These are phyloP conservation scores for Pollenia labialis DNA, from an alignment of 2,888 invertebrate species.

Conservation along the genomic window DNA sequence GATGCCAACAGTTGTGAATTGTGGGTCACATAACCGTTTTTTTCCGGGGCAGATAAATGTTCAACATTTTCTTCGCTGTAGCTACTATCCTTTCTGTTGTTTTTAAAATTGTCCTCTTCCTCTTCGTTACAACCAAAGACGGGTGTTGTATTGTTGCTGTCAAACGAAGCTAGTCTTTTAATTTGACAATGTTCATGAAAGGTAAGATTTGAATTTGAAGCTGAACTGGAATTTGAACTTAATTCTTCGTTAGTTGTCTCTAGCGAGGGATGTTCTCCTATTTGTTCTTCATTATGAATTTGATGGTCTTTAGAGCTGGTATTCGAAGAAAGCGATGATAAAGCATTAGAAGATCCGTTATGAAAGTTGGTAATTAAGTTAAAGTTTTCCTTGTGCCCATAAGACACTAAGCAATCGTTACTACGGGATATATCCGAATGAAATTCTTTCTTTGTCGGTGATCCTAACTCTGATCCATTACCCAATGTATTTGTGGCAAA, in stretches of 20 bases:
- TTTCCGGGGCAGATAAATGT: conserved; percentile 17
- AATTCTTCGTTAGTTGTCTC: conserved; percentile 69
- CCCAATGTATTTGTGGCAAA: conserved; percentile 45
- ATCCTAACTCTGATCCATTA: conserved; percentile 71
- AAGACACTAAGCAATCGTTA: conserved; percentile 73
- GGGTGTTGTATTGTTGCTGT: conserved; percentile 31
- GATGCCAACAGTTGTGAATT: conserved; percentile 62
- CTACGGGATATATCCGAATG: conserved; percentile 72
- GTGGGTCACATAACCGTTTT: conserved; percentile 65
- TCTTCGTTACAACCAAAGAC: conserved; percentile 23
- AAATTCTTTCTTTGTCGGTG: conserved; percentile 66
- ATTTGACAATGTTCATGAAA: conserved; percentile 53
- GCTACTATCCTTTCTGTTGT: not conserved
- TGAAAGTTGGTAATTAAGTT: conserved; percentile 72
- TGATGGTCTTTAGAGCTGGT: conserved; percentile 50
- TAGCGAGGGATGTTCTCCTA: conserved; percentile 57
- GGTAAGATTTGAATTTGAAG: conserved; percentile 44
- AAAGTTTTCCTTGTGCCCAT: conserved; percentile 73
- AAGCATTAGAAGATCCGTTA: conserved; percentile 55
- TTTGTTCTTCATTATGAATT: conserved; percentile 37
- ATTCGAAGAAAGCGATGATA: conserved; percentile 54
- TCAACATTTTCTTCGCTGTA: not conserved
- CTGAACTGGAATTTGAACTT: conserved; percentile 60
- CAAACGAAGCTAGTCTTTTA: conserved; percentile 41
- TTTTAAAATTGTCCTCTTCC: conserved; percentile 7